These are phyloP conservation scores for Propithecus deckenii DNA, from an alignment of 2,797 vertebrate genomes.

Conservation along the genomic window DNA sequence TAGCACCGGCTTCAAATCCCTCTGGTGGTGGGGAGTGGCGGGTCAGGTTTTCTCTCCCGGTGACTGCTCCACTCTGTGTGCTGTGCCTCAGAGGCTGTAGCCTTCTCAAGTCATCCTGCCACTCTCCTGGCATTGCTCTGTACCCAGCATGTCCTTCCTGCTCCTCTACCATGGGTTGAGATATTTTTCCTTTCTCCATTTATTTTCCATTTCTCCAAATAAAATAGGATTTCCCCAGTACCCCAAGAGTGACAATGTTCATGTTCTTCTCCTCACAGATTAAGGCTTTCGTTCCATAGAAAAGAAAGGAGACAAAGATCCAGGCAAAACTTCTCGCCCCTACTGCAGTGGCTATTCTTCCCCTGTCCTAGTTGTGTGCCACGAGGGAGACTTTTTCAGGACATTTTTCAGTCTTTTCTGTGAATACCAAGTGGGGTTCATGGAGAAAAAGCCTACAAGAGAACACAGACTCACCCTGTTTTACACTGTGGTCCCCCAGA, in stretches of 20 bases:
- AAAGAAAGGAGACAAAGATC: not conserved
- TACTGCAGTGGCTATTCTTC: not conserved
- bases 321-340: not conserved
- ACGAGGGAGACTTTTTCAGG: not conserved
- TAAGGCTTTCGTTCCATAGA: not conserved
- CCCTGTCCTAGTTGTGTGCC: not conserved
- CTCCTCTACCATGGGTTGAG: not conserved
- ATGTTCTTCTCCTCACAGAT: not conserved
- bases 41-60: not conserved
- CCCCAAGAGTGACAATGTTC: not conserved
- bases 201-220: not conserved
- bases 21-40: not conserved
- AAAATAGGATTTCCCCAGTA: not conserved
- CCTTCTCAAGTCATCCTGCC: not conserved
- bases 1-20: not conserved
- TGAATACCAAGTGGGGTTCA: not conserved
- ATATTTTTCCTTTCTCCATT: not conserved
- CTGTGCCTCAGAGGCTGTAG: not conserved
- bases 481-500: not conserved
- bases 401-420: not conserved
- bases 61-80: not conserved
- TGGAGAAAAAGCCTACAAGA: not conserved
- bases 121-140: not conserved
- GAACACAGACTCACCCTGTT: not conserved
- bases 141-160: not conserved